Conservation (phyloP, 2,113 vertebrate genomes). For the Menura novaehollandiae region DNA sequence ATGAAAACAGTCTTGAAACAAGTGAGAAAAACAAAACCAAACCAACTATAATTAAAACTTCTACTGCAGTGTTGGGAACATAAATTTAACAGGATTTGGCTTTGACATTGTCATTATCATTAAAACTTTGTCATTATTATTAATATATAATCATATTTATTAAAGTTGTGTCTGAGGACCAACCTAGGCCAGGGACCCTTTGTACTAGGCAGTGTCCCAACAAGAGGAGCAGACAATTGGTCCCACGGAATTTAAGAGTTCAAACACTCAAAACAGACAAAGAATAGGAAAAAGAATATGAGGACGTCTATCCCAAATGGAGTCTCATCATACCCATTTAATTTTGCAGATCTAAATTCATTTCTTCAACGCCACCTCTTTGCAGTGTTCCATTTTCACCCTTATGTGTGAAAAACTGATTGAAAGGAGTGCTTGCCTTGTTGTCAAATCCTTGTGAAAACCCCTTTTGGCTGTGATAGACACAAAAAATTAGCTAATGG, state of each 20-base stretch:
- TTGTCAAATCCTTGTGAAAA: background rate
- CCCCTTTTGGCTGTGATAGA: background rate
- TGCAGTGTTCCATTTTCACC: background rate
- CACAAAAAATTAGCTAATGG: background rate
- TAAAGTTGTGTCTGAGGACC: background rate
- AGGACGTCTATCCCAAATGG: background rate
- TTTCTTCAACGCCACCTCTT: background rate
- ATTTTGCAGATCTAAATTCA: background rate
- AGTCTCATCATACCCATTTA: background rate
- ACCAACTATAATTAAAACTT: background rate
- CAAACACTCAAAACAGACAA: background rate
- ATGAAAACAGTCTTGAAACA: constrained; percentile 11
- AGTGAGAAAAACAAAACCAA: background rate
- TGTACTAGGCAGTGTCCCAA: background rate
- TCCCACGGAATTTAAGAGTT: background rate
- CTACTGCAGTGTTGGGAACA: background rate
- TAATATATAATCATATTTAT: background rate
- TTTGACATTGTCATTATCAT: background rate
- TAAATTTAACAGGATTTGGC: background rate
- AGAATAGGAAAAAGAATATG: background rate
- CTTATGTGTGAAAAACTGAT: background rate
- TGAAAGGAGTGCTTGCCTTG: background rate
- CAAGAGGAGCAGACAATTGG: background rate
- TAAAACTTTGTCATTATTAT: background rate
- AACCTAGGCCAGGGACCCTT: background rate